Evolutionary conservation across 2,113 vertebrate species (phyloP).

Genomic region (Protobothrops mucrosquamatus): DNA sequence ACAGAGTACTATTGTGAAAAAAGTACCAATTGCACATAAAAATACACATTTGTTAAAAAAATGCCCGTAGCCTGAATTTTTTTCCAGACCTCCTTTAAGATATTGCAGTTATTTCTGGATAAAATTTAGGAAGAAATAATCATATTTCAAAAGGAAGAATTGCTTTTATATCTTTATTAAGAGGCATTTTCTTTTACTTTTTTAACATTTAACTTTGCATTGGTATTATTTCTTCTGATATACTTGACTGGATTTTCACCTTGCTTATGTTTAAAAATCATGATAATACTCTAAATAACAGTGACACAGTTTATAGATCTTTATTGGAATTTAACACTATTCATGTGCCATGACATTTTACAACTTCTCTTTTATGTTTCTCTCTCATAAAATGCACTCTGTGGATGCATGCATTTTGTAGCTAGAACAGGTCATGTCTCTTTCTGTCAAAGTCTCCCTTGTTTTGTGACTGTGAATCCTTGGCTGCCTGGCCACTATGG

Average conservation of each 20-base stretch:
- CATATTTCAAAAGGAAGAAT: neutral
- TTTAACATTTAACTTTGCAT: neutral
- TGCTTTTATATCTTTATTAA: neutral
- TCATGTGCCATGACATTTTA: conserved; percentile 51
- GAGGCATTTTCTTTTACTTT: neutral
- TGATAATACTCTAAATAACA: conserved; percentile 35
- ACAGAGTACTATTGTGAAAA: neutral
- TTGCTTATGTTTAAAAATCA: conserved; percentile 12
- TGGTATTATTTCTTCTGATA: neutral
- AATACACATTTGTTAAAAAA: neutral
- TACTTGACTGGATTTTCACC: neutral
- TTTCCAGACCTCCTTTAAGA: neutral
- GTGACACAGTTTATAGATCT: conserved; percentile 10
- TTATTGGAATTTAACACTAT: conserved; percentile 51
- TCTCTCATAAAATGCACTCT: conserved; percentile 44
- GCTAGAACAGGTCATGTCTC: conserved; percentile 64
- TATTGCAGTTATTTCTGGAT: neutral
- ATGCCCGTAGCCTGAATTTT: neutral
- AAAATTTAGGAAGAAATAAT: neutral
- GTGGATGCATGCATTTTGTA: conserved; percentile 47
- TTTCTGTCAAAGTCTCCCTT: conserved; percentile 63
- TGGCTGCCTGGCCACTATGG: conserved; percentile 54
- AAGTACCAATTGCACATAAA: neutral
- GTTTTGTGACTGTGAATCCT: conserved; percentile 58
- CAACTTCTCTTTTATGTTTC: conserved; percentile 47